phyloP scores from a whole-genome alignment of 2,797 vertebrate genomes.

The Podarcis lilfordi region DNA sequence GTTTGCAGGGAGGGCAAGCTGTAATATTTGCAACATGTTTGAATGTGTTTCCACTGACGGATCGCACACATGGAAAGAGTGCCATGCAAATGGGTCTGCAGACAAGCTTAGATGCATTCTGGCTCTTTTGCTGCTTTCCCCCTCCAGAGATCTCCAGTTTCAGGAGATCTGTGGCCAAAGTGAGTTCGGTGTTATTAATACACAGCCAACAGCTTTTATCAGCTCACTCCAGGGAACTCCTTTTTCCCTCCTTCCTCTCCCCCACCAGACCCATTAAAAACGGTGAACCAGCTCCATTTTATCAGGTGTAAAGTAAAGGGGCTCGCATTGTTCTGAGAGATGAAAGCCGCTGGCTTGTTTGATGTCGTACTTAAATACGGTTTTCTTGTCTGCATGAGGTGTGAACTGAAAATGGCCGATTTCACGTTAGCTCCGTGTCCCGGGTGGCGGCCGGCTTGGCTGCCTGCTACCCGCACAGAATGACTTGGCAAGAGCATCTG shows the following conservation, averaged over 20 bases:
- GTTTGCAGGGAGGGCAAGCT: neutral
- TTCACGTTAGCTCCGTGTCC: slow-evolving; percentile 21
- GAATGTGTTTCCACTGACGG: neutral
- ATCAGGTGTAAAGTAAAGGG: slow-evolving; percentile 65
- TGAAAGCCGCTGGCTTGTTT: slow-evolving; percentile 57
- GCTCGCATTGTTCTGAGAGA: slow-evolving; percentile 45
- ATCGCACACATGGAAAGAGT: neutral
- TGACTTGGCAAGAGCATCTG: slow-evolving; percentile 46
- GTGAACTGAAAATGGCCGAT: slow-evolving; percentile 45
- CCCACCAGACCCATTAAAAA: slow-evolving; percentile 52
- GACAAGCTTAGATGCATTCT: slow-evolving; percentile 49
- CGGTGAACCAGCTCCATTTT: neutral
- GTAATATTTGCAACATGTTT: neutral
- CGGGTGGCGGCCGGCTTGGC: neutral
- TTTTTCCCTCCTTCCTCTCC: slow-evolving; percentile 9
- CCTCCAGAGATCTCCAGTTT: slow-evolving; percentile 29
- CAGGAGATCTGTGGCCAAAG: slow-evolving; percentile 27
- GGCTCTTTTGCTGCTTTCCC: slow-evolving; percentile 53
- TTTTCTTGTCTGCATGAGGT: slow-evolving; percentile 48
- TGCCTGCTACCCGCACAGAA: slow-evolving; percentile 6
- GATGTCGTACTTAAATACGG: slow-evolving; percentile 36
- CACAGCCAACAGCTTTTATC: slow-evolving; percentile 55
- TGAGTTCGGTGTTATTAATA: slow-evolving; percentile 44
- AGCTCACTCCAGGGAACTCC: slow-evolving; percentile 36
- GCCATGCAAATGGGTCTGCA: neutral